phyloP scores from a whole-genome alignment of 2,888 invertebrate species.

The Phaedon cochleariae region DNA sequence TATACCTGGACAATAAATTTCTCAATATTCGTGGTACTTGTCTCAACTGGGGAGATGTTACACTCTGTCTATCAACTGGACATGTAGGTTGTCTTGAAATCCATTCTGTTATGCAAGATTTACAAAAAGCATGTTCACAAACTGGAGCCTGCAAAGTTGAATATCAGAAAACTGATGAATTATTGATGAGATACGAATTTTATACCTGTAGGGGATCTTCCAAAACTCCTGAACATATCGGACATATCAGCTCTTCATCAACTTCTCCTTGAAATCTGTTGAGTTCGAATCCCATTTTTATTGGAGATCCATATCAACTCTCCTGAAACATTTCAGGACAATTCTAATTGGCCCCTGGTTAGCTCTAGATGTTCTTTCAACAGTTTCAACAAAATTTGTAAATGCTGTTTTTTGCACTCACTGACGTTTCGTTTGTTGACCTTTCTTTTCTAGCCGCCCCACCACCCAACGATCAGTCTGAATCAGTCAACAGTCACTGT shows the following conservation, averaged over 20 bases:
- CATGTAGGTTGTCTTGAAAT: slow-evolving; percentile 92
- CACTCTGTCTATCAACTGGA: slow-evolving; percentile 90
- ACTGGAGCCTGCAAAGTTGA: slow-evolving; percentile 77
- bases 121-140: slow-evolving; percentile 97
- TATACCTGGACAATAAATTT: slow-evolving; percentile 89
- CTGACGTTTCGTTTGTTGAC: slow-evolving; percentile 3
- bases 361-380: too few relatives aligned
- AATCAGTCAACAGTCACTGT: too few relatives aligned
- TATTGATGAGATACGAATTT: background rate
- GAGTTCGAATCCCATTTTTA: slow-evolving; percentile 91
- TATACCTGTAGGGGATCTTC: slow-evolving; percentile 93
- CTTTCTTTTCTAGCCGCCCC: background rate
- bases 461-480: background rate
- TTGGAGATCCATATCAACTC: slow-evolving; percentile 30
- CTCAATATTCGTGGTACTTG: slow-evolving; percentile 93
- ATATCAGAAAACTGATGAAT: background rate
- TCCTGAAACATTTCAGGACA: slow-evolving; percentile 22
- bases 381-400: too few relatives aligned
- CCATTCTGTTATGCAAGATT: slow-evolving; percentile 94
- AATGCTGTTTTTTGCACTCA: slow-evolving; percentile 1
- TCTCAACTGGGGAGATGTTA: slow-evolving; percentile 88
- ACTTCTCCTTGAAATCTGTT: slow-evolving; percentile 94
- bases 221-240: slow-evolving; percentile 94
- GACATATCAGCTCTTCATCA: slow-evolving; percentile 95
- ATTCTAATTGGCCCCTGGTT: background rate